Conservation (phyloP, 2,888 invertebrate genomes). For the Lordiphosa fenestrarum region DNA sequence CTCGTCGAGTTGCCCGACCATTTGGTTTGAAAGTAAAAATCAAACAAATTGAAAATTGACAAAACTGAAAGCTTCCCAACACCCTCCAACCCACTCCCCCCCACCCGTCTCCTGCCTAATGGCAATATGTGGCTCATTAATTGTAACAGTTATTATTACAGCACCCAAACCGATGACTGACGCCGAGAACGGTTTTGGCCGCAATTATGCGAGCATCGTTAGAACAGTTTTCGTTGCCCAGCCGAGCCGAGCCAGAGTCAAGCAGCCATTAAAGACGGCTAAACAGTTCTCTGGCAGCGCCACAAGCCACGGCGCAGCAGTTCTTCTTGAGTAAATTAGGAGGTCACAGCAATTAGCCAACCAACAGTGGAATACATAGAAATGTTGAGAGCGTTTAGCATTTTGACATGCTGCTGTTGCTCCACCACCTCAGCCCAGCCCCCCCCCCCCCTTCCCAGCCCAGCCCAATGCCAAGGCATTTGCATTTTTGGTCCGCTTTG, state of each 20-base stretch:
- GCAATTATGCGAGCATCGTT: conserved; percentile 64
- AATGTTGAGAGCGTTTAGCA: conserved; percentile 67
- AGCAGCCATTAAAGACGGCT: conserved; percentile 28
- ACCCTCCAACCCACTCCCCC: too few relatives aligned
- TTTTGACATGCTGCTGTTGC: conserved; percentile 61
- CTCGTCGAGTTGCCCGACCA: too few relatives aligned
- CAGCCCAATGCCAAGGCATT: conserved; percentile 37
- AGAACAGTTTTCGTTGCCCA: conserved; percentile 67
- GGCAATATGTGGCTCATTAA: conserved; percentile 55
- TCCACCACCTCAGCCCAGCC: too few relatives aligned
- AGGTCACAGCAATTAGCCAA: conserved; percentile 79
- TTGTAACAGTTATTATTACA: conserved; percentile 69
- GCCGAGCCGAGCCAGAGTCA: conserved; percentile 15
- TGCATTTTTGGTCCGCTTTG: conserved; percentile 53
- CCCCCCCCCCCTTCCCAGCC: conserved; percentile 1
- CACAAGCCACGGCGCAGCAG: conserved; percentile 33
- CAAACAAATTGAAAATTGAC: too few relatives aligned
- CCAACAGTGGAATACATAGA: conserved; percentile 74
- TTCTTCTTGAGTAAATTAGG: conserved; percentile 78
- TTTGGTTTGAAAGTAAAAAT: too few relatives aligned
- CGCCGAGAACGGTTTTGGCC: conserved; percentile 33
- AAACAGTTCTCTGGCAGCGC: conserved; percentile 14
- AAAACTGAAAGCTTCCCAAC: too few relatives aligned
- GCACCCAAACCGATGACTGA: conserved; percentile 53
- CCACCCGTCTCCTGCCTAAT: too few relatives aligned